Percentiles rank a stretch among this genome's conserved stretches.
Evolutionary conservation across 1,140 invertebrate genomes (phyloP).

Genomic region (Drosophila truncata): DNA sequence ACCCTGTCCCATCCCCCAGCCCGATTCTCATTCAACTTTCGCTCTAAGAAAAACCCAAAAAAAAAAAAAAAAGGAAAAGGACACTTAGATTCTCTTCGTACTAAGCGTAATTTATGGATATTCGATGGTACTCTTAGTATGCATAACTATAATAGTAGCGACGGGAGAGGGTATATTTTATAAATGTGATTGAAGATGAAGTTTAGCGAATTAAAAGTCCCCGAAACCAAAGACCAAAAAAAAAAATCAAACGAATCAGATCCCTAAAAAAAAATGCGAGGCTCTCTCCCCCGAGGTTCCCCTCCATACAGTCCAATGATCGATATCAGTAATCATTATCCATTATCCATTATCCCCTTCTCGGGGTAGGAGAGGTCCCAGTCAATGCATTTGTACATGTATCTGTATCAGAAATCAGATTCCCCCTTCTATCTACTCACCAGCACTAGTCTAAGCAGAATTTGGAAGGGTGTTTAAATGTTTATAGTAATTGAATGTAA

Average conservation of each 20-base stretch:
- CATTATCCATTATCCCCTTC: no score
- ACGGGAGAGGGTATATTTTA: slow-evolving; percentile 57
- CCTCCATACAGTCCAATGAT: not conserved
- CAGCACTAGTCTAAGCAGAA: slow-evolving; percentile 40
- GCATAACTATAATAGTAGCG: slow-evolving; percentile 31
- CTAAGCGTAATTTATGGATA: slow-evolving; percentile 48
- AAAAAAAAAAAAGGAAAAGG: slow-evolving; percentile 1
- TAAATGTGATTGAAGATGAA: slow-evolving; percentile 67
- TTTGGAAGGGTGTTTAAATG: slow-evolving; percentile 37
- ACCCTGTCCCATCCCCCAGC: slow-evolving; percentile 35
- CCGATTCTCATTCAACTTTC: slow-evolving; percentile 36
- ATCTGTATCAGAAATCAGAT: slow-evolving; percentile 15
- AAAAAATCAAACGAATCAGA: slow-evolving; percentile 23
- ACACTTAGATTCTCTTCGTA: slow-evolving; percentile 37
- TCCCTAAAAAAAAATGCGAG: not conserved
- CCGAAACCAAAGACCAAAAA: slow-evolving; percentile 36
- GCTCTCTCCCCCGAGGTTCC: not conserved
- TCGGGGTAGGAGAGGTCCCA: not conserved
- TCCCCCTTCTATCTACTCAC: slow-evolving; percentile 24
- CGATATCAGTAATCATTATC: slow-evolving; percentile 20
- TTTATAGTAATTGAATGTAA: slow-evolving; percentile 66
- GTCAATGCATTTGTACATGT: slow-evolving; percentile 29
- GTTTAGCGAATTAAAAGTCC: slow-evolving; percentile 55
- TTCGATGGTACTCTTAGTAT: slow-evolving; percentile 29
- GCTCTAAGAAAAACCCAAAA: slow-evolving; percentile 14